Evolutionary conservation across 2,797 vertebrate species (phyloP), one percentile per base, ranked within the genome.

Genomic region (Pangasius macronema): DNA sequence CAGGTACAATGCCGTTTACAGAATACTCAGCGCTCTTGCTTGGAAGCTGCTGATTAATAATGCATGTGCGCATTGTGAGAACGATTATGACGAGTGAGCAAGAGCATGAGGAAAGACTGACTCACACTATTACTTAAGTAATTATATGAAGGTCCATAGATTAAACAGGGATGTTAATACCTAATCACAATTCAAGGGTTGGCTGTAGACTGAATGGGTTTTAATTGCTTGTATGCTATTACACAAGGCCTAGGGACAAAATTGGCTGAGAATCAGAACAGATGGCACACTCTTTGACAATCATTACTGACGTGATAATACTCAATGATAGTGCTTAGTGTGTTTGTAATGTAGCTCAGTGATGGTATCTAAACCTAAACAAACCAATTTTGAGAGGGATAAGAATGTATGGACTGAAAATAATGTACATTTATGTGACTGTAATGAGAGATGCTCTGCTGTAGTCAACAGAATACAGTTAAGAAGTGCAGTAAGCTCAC

Each of bases 41-140:
- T 59, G 70, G 55, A 85, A 59, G 70, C 55, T 46, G 3, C 22
- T n/a, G 79, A 85, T 75, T 53, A 85, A 85, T 85, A 77, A 85
- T 85, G 39, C 13, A 82, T 65, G 3, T 10, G 7, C 16, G 59
- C 59, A 11, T 65, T 13, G 59, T 49, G 55, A 20, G 39, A 65
- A 18, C 0, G 80, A 39, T 82, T 63, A 82, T 63, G n/a, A n/a
- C 6, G 39, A 82, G 57, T n/a, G 59, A 24, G 57, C 27, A 46
- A 63, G 59, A 63, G 57, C 57, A 8, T 1, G 39, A 63, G 80
- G 80, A 59, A 80, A 39, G 79, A 18, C 79, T 61, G 79, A 81
- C 57, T 61, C 77, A 80, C 53, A 59, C 33, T 24, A 24, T 24
- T 27, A 59, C 33, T 81, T 39, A 36, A 57, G 57, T 61, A 42